Conservation (phyloP, 2,888 invertebrate species). For the Neoaliturus tenellus region DNA sequence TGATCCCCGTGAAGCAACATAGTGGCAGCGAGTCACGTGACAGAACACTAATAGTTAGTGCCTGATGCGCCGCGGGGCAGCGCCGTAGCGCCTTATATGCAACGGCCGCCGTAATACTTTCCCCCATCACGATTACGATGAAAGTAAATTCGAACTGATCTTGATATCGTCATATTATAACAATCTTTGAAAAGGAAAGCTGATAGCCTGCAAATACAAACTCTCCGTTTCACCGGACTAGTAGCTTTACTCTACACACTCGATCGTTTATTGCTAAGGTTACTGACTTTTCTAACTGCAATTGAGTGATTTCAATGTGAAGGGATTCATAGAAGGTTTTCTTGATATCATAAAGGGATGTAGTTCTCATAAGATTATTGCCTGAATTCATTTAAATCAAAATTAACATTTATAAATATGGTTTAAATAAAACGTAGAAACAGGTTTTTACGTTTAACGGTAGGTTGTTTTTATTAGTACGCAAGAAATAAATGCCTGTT, state of each 20-base stretch:
- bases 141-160: constrained; percentile 12
- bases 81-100: constrained; percentile 8
- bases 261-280: no score
- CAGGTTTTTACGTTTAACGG: no score
- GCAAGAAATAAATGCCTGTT: no score
- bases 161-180: constrained; percentile 12
- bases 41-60: constrained; percentile 12
- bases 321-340: no score
- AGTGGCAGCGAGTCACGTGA: background rate
- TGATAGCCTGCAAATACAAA: constrained; percentile 3
- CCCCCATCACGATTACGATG: background rate
- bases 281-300: no score
- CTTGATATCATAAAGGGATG: no score
- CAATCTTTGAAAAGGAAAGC: constrained; percentile 29
- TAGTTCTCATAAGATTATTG: no score
- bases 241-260: background rate
- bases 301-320: no score
- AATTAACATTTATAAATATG: no score
- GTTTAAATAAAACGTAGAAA: no score
- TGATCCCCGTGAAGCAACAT: background rate
- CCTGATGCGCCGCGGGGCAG: background rate
- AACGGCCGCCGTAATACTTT: constrained; percentile 21
- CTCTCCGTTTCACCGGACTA: background rate
- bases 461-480: no score
- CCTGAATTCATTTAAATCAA: no score